Evolutionary conservation across 1,140 invertebrate genomes (phyloP), one percentile per base, ranked within the genome.

Genomic region (Heliconius hermathena): DNA sequence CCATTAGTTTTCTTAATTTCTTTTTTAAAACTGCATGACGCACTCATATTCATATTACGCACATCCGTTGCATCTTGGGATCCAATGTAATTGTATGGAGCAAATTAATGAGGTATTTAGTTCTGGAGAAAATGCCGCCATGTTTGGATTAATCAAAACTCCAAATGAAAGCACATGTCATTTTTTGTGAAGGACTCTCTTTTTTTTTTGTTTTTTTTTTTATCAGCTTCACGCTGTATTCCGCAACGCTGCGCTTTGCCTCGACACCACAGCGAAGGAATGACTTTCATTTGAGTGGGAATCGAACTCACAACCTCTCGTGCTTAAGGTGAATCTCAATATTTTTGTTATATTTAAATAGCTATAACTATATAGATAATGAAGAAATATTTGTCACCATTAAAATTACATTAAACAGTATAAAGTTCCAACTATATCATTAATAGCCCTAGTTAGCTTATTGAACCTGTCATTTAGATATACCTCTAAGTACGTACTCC

Each of bases 21-120:
- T 76, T 72, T 72, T 72, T 72, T 73, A 76, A 66, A 66, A 8
- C 38, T 72, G 49, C 29, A 76, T 60, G 78, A 77, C 73, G 73
- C 76, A 78, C 38, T 52, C 41, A 9, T 73, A 78, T 78, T 74
- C 79, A 86, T 86, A 87, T 90, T 89, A 85, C 89, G 89, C 87
- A 91, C 90, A 89, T 93, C 90, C 91, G 89, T 81, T 81, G 83
- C 77, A 83, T 89, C 78, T 87, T 83, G 86, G 85, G 83, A 83
- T 71, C 79, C 79, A 82, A 85, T 84, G 79, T 70, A 72, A 83
- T 78, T 90, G 90, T 84, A 88, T 89, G 85, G 85, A 86, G 84
- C 88, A 88, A 91, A 88, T 90, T 91, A 88, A 91, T 90, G 88
- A 88, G 77, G 81, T 82, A 82, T 81, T 86, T 84, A 85, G 81